Evolutionary conservation across 2,888 invertebrate species (phyloP).

Genomic region (Lithophane semibrunnea): DNA sequence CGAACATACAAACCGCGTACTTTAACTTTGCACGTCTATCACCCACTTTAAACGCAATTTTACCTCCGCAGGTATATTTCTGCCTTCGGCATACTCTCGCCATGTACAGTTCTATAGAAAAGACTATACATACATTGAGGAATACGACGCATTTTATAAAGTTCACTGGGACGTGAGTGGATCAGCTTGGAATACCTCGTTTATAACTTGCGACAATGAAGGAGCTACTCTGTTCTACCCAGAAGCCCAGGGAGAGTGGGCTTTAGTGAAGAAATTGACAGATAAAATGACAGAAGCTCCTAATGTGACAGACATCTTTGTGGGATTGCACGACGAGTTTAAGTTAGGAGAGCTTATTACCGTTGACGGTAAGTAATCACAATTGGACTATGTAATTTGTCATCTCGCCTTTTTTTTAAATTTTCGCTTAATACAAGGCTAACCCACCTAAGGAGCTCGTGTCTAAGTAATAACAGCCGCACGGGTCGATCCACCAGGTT

Average conservation of each 20-base stretch:
- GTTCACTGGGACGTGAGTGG: conserved; percentile 68
- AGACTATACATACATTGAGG: conserved; percentile 72
- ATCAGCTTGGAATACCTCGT: conserved; percentile 65
- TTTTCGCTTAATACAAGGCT: neutral
- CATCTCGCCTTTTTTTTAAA: neutral
- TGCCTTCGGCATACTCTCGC: conserved; percentile 51
- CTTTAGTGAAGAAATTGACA: conserved; percentile 65
- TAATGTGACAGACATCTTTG: conserved; percentile 69
- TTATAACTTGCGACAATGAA: conserved; percentile 73
- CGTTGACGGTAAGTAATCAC: conserved; percentile 71
- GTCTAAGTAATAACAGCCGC: too few relatives aligned
- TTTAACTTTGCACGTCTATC: too few relatives aligned
- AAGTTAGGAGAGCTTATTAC: conserved; percentile 73
- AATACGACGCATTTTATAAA: conserved; percentile 75
- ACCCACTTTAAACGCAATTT: neutral
- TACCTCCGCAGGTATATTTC: conserved; percentile 55
- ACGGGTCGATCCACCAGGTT: too few relatives aligned
- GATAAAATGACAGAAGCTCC: conserved; percentile 42
- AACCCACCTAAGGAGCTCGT: too few relatives aligned
- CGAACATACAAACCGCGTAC: too few relatives aligned
- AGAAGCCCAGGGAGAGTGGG: conserved; percentile 68
- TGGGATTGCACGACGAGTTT: conserved; percentile 74
- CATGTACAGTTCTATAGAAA: conserved; percentile 69
- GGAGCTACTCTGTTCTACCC: conserved; percentile 74
- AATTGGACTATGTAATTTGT: too few relatives aligned